Conservation (phyloP, 1,140 invertebrate species). For the Sycophila sp. region DNA sequence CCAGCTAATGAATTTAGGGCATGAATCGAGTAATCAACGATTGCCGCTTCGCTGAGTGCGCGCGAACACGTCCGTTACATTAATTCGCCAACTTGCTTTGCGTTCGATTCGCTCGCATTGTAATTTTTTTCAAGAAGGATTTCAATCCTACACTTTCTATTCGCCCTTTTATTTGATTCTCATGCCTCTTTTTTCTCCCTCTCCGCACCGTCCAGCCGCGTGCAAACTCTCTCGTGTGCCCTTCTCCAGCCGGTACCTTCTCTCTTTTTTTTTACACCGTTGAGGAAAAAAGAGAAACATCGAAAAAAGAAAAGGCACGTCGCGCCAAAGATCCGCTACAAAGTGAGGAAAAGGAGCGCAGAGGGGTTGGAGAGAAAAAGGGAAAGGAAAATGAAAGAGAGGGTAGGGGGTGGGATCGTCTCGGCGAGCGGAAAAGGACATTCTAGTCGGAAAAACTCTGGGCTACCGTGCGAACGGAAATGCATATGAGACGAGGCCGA, state of each 20-base stretch:
- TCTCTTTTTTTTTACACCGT: background rate
- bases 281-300: background rate
- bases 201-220: background rate
- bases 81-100: background rate
- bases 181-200: background rate
- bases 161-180: background rate
- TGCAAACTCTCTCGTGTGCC: background rate
- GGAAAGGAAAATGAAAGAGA: background rate
- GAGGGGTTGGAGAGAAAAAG: background rate
- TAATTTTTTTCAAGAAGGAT: constrained; percentile 11
- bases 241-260: background rate
- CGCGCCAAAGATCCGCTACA: background rate
- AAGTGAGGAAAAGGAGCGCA: background rate
- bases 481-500: background rate
- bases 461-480: background rate
- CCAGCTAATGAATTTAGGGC: constrained; percentile 20
- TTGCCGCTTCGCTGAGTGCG: background rate
- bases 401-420: background rate
- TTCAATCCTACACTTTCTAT: too few relatives aligned
- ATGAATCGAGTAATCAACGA: constrained; percentile 27
- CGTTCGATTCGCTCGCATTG: background rate
- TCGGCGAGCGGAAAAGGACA: constrained; percentile 1
- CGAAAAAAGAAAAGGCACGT: background rate
- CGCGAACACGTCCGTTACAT: background rate
- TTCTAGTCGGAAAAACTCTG: constrained; percentile 6